A percentile compares a stretch with the other conserved stretches of the same genome.
Evolutionary conservation across 2,888 invertebrate species (phyloP).

Genomic region (Amphimallon solstitiale): DNA sequence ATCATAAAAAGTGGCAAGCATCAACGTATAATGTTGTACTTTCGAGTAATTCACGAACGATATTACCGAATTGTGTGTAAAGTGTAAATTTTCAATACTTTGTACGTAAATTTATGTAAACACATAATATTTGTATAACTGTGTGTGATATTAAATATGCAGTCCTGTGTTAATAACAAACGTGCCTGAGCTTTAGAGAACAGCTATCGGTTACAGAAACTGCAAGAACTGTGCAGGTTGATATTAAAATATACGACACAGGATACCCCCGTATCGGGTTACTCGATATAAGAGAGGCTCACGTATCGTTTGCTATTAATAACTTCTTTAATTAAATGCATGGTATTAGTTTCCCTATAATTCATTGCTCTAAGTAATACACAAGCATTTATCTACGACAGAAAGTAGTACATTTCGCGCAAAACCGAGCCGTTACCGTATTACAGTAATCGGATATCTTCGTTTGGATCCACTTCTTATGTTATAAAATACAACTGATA

Average conservation of each 20-base stretch:
- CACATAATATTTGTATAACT: no score
- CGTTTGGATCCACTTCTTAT: constrained; percentile 1
- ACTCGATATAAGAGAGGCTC: constrained; percentile 44
- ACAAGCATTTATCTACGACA: constrained; percentile 17
- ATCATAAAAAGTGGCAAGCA: no score
- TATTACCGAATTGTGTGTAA: no score
- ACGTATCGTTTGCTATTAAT: constrained; percentile 49
- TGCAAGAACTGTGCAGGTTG: constrained; percentile 47
- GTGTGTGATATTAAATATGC: constrained; percentile 15
- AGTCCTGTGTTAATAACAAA: constrained; percentile 33
- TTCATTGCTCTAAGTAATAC: constrained; percentile 37
- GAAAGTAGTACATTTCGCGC: constrained; percentile 19
- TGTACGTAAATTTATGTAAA: constrained; percentile 1
- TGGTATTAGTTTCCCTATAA: constrained; percentile 42
- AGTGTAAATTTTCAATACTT: not conserved
- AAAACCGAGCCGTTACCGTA: not conserved
- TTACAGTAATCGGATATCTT: constrained; percentile 5
- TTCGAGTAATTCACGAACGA: no score
- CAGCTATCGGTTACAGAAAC: constrained; percentile 48
- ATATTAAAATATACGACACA: constrained; percentile 49
- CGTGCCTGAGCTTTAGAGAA: constrained; percentile 44
- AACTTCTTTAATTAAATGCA: constrained; percentile 50
- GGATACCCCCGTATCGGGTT: constrained; percentile 46
- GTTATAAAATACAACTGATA: no score
- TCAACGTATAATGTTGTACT: no score